Evolutionary conservation across 2,888 invertebrate species (phyloP).

Genomic region (Caenorhabditis afra): DNA sequence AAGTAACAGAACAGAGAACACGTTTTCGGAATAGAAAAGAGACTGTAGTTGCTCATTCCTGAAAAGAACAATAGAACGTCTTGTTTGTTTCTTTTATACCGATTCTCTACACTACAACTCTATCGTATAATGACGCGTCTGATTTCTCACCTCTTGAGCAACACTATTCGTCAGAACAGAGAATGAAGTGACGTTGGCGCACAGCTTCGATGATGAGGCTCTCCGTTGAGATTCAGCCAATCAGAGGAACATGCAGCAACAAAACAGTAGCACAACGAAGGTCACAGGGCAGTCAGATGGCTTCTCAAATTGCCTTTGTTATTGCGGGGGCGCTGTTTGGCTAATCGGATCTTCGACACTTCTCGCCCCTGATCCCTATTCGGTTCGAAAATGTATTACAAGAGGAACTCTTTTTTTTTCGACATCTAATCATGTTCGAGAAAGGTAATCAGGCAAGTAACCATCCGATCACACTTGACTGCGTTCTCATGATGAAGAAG

Average conservation of each 20-base stretch:
- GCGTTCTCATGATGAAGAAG: constrained; percentile 1
- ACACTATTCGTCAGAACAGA: constrained; percentile 4
- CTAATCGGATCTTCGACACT: constrained; percentile 11
- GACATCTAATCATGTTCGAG: constrained; percentile 3
- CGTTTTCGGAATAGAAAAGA: neutral
- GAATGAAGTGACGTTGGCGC: constrained; percentile 23
- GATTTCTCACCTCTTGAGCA: constrained; percentile 3
- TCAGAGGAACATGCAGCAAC: constrained; percentile 24
- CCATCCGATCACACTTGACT: constrained; percentile 19
- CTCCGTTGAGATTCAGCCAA: constrained; percentile 30
- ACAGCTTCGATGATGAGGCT: neutral
- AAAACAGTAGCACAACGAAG: constrained; percentile 32
- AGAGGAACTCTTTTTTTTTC: neutral
- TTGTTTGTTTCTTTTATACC: no score
- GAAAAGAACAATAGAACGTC: neutral
- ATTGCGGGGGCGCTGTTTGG: constrained; percentile 28
- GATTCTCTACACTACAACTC: neutral
- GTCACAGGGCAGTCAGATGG: constrained; percentile 35
- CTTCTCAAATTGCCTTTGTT: constrained; percentile 43
- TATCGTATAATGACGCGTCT: neutral
- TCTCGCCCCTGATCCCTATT: no score
- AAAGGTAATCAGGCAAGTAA: constrained; percentile 26
- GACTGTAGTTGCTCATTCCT: neutral
- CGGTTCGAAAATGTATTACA: neutral
- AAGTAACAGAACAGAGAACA: neutral